Conservation (phyloP, 2,888 invertebrate species). For the Ormyrus nitidulus region DNA sequence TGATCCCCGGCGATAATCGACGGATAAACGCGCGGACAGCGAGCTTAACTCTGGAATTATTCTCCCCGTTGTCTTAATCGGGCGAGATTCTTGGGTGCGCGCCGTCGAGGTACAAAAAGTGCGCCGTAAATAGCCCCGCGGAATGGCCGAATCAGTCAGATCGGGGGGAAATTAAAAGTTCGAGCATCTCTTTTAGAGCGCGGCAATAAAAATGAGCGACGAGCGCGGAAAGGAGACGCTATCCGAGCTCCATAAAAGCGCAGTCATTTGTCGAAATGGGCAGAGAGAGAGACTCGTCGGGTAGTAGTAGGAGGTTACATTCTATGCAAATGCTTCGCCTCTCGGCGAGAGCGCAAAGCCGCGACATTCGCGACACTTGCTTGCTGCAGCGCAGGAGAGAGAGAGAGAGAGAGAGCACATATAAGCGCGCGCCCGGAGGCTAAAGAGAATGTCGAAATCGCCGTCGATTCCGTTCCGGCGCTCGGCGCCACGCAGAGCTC, state of each 20-base stretch:
- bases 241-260: conserved; percentile 29
- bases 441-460: conserved; percentile 32
- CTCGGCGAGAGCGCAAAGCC: not conserved
- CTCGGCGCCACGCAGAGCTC: not conserved
- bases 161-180: too few relatives aligned
- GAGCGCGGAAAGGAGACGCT: not conserved
- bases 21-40: too few relatives aligned
- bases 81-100: too few relatives aligned
- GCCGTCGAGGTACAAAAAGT: not conserved
- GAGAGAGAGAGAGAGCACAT: not conserved
- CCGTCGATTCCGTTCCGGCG: conserved; percentile 43
- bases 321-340: conserved; percentile 24
- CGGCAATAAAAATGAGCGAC: conserved; percentile 12
- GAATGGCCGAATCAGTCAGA: not conserved
- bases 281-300: not conserved
- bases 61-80: too few relatives aligned
- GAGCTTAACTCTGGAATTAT: too few relatives aligned
- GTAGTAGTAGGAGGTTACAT: not conserved
- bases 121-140: not conserved
- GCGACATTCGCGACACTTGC: conserved; percentile 3
- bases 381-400: too few relatives aligned
- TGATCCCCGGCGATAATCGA: too few relatives aligned
- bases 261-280: conserved; percentile 17
- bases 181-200: too few relatives aligned
- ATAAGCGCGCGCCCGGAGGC: not conserved